These are phyloP conservation scores for Dromius quadrimaculatus DNA, from an alignment of 2,888 invertebrate genomes.

Conservation along the genomic window DNA sequence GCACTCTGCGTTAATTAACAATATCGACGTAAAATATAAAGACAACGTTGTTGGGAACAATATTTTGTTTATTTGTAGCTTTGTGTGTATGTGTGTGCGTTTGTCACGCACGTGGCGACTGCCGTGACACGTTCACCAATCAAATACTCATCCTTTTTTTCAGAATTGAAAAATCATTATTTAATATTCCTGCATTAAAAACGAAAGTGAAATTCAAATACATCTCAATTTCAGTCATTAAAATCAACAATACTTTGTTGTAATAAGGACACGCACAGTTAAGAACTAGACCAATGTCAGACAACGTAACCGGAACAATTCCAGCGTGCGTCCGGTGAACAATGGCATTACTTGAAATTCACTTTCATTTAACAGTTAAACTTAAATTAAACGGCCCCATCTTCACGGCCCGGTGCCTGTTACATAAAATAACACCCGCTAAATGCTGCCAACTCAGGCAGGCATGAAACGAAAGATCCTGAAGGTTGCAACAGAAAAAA, in stretches of 20 bases:
- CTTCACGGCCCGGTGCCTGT: slow-evolving; percentile 46
- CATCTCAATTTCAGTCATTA: slow-evolving; percentile 3
- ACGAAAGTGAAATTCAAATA: slow-evolving; percentile 3
- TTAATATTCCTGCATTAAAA: too few relatives aligned
- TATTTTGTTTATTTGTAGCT: too few relatives aligned
- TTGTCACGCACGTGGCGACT: slow-evolving; percentile 48
- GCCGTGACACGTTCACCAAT: slow-evolving; percentile 45
- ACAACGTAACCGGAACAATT: slow-evolving; percentile 46
- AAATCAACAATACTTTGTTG: background rate
- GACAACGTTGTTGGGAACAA: slow-evolving; percentile 3
- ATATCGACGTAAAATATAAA: slow-evolving; percentile 33
- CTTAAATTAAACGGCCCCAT: slow-evolving; percentile 50
- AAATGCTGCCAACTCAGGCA: slow-evolving; percentile 22
- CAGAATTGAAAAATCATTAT: background rate
- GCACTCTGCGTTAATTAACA: slow-evolving; percentile 37
- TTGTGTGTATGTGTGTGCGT: slow-evolving; percentile 9
- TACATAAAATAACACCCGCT: slow-evolving; percentile 42
- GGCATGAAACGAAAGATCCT: slow-evolving; percentile 14
- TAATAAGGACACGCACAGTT: slow-evolving; percentile 6
- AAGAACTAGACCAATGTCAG: slow-evolving; percentile 49
- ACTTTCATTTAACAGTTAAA: slow-evolving; percentile 52
- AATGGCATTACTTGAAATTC: slow-evolving; percentile 45
- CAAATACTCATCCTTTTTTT: background rate
- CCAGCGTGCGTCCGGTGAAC: slow-evolving; percentile 46
- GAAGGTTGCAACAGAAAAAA: slow-evolving; percentile 28